phyloP scores from a whole-genome alignment of 1,140 invertebrate species.

The Drosophila ambigua region DNA sequence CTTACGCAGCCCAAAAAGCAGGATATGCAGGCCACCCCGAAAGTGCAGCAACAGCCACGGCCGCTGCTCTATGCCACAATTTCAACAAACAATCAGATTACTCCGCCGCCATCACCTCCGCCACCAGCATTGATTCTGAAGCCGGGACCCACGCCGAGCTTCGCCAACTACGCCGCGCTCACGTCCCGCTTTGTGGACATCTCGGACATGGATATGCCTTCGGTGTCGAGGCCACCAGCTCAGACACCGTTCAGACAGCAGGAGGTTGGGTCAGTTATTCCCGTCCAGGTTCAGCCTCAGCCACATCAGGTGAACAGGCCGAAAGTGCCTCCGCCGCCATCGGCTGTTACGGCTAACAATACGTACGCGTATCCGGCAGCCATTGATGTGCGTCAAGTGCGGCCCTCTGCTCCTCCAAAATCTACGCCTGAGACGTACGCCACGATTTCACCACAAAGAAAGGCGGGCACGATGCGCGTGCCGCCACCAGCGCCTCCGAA shows the following conservation, averaged over 20 bases:
- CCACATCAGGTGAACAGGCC: slow-evolving; percentile 26
- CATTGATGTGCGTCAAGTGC: slow-evolving; percentile 42
- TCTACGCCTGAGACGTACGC: slow-evolving; percentile 44
- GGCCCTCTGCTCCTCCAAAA: slow-evolving; percentile 15
- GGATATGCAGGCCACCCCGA: slow-evolving; percentile 6
- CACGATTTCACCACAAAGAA: slow-evolving; percentile 59
- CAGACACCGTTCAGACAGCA: slow-evolving; percentile 5
- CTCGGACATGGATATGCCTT: slow-evolving; percentile 50
- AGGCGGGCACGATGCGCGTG: slow-evolving; percentile 55
- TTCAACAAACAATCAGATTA: slow-evolving; percentile 62
- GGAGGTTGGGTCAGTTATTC: slow-evolving; percentile 44
- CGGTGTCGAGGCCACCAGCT: not conserved
- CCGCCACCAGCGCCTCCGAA: slow-evolving; percentile 66
- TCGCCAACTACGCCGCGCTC: slow-evolving; percentile 59
- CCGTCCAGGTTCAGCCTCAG: slow-evolving; percentile 48
- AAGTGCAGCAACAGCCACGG: slow-evolving; percentile 19
- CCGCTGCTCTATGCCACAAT: slow-evolving; percentile 70
- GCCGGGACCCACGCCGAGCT: not conserved
- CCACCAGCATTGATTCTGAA: not conserved
- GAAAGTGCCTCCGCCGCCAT: slow-evolving; percentile 68
- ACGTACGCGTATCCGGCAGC: slow-evolving; percentile 45
- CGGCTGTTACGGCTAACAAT: slow-evolving; percentile 55
- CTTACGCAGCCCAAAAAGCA: slow-evolving; percentile 49
- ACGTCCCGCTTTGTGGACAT: slow-evolving; percentile 67
- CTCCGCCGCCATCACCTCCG: slow-evolving; percentile 60